Conservation (phyloP, 2,113 vertebrate genomes). For the Oryzias curvinotus region DNA sequence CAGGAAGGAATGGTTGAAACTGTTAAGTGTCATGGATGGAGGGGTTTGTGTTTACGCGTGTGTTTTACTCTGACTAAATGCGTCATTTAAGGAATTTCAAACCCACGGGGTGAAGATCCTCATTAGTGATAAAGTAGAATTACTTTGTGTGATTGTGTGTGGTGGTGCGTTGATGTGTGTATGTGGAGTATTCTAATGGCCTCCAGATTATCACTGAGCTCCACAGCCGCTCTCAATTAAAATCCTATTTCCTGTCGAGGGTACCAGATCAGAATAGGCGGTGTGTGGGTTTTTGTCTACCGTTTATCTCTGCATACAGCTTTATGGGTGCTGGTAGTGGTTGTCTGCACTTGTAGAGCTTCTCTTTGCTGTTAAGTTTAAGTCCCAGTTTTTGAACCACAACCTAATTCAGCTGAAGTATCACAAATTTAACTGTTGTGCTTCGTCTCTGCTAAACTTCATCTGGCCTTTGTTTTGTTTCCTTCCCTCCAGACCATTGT, state of each 20-base stretch:
- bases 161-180: slow-evolving; percentile 6
- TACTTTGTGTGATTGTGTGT: slow-evolving; percentile 6
- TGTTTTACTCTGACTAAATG: slow-evolving; percentile 8
- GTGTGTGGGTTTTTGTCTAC: slow-evolving; percentile 27
- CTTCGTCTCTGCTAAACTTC: neutral
- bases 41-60: slow-evolving; percentile 10
- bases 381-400: neutral
- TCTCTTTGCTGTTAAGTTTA: neutral
- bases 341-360: slow-evolving; percentile 5
- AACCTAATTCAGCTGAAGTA: neutral
- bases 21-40: slow-evolving; percentile 44
- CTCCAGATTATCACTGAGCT: slow-evolving; percentile 61
- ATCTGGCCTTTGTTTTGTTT: neutral
- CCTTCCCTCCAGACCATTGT: slow-evolving; percentile 83
- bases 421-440: neutral
- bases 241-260: slow-evolving; percentile 68
- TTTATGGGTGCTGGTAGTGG: slow-evolving; percentile 5
- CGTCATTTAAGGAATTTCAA: slow-evolving; percentile 55
- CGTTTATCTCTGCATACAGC: slow-evolving; percentile 15
- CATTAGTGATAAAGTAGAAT: slow-evolving; percentile 35
- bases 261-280: slow-evolving; percentile 41
- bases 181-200: slow-evolving; percentile 55
- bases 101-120: slow-evolving; percentile 53
- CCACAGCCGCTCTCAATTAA: slow-evolving; percentile 73
- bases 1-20: slow-evolving; percentile 68